Percentiles rank a stretch among this genome's conserved stretches.
Conservation (phyloP, 1,140 invertebrate species). For the Forficula auricularia region DNA sequence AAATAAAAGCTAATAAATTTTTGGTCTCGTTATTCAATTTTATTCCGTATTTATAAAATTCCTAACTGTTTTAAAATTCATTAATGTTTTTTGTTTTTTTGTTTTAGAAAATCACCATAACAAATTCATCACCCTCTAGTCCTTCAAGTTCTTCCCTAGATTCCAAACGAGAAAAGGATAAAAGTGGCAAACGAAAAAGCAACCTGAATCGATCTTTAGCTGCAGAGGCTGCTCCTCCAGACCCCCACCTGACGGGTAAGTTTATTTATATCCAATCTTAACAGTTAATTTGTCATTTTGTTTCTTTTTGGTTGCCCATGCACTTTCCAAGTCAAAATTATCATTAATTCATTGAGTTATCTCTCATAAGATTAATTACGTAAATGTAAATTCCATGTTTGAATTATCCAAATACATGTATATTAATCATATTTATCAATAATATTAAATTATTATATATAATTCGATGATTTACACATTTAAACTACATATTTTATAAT, state of each 20-base stretch:
- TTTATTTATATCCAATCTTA: not conserved
- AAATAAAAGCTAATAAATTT: too few relatives aligned
- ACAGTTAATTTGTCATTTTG: not conserved
- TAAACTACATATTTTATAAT: too few relatives aligned
- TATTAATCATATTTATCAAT: too few relatives aligned
- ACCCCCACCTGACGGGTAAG: slow-evolving; percentile 19
- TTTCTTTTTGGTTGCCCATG: slow-evolving; percentile 11
- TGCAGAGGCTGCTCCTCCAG: slow-evolving; percentile 30
- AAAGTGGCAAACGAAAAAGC: slow-evolving; percentile 44
- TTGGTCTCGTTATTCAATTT: not conserved
- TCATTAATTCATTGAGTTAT: slow-evolving; percentile 15
- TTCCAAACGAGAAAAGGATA: slow-evolving; percentile 32
- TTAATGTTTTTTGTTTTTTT: not conserved
- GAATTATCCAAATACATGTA: too few relatives aligned
- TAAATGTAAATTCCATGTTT: too few relatives aligned
- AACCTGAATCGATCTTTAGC: slow-evolving; percentile 39
- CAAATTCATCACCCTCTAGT: not conserved
- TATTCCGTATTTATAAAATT: not conserved
- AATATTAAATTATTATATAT: too few relatives aligned
- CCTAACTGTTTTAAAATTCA: not conserved
- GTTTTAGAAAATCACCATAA: slow-evolving; percentile 7
- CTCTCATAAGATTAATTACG: slow-evolving; percentile 12
- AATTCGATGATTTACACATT: too few relatives aligned
- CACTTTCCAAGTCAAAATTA: slow-evolving; percentile 12
- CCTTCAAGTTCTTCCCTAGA: not conserved